Conservation (phyloP, 2,888 invertebrate species). For the Dicyrtomina minuta region DNA sequence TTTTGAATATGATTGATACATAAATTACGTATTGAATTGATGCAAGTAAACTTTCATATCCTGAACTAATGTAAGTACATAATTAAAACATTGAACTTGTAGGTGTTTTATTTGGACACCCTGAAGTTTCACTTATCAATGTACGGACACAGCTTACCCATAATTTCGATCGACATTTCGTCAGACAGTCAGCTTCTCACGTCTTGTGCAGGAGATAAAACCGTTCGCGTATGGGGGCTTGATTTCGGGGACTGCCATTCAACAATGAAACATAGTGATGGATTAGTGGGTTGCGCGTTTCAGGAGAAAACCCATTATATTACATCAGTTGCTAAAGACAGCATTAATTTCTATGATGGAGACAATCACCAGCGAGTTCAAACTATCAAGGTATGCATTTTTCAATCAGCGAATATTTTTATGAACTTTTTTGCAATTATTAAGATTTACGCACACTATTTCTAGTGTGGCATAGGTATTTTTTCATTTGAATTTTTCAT, state of each 20-base stretch:
- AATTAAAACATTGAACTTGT: too few relatives aligned
- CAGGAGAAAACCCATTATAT: constrained; percentile 88
- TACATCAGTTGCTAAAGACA: constrained; percentile 91
- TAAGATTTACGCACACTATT: neutral
- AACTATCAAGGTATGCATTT: constrained; percentile 69
- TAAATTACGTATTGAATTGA: neutral
- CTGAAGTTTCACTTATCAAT: constrained; percentile 65
- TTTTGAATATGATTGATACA: neutral
- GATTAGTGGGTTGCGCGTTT: constrained; percentile 85
- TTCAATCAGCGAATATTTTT: neutral
- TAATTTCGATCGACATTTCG: constrained; percentile 89
- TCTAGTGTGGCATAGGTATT: too few relatives aligned
- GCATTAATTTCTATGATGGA: constrained; percentile 96
- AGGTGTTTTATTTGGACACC: constrained; percentile 49
- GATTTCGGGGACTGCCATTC: constrained; percentile 98
- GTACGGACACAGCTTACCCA: constrained; percentile 95
- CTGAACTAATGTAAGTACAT: too few relatives aligned
- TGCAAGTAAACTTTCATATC: too few relatives aligned
- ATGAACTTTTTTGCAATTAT: neutral
- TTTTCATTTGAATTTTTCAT: neutral
- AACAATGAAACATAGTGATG: constrained; percentile 93
- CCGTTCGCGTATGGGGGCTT: constrained; percentile 96
- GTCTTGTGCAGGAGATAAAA: constrained; percentile 93
- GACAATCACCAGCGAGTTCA: constrained; percentile 87
- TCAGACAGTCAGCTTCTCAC: constrained; percentile 81